Percentiles rank a stretch among this genome's conserved stretches.
These are phyloP conservation scores for Potamilus streckersoni DNA, from an alignment of 1,140 invertebrate species.

Conservation along the genomic window DNA sequence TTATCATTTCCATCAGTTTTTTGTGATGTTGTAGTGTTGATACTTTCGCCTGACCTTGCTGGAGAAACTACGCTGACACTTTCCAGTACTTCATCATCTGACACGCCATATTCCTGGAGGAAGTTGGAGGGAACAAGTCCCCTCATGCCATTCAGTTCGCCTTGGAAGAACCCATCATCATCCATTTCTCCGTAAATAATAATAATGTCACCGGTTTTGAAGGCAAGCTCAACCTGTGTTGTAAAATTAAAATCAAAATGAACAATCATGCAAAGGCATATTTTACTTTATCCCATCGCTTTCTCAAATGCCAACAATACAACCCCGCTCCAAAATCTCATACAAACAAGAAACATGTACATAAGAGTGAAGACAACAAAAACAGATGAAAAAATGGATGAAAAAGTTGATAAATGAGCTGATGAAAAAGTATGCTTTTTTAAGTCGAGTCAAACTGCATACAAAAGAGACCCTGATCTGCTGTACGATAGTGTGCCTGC, in stretches of 20 bases:
- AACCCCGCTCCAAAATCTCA: background rate
- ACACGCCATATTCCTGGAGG: conserved; percentile 51
- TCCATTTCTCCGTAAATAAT: conserved; percentile 98
- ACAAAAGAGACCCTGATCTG: too few species aligned
- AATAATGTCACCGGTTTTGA: conserved; percentile 95
- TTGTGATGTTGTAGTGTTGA: conserved; percentile 43
- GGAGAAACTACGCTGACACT: conserved; percentile 56
- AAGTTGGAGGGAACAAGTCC: conserved; percentile 98
- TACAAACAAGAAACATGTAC: background rate
- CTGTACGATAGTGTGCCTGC: too few species aligned
- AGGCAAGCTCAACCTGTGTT: conserved; percentile 93
- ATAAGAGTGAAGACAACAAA: background rate
- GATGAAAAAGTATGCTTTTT: too few species aligned
- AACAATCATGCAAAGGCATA: conserved; percentile 1
- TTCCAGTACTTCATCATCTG: conserved; percentile 57
- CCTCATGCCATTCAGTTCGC: conserved; percentile 91
- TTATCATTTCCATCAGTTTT: conserved; percentile 44
- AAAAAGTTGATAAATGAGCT: too few species aligned
- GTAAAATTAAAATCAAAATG: background rate
- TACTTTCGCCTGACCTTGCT: conserved; percentile 57
- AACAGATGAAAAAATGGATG: too few species aligned
- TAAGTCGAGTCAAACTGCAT: too few species aligned
- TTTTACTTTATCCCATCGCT: too few species aligned
- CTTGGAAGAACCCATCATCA: conserved; percentile 98
- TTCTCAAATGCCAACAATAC: background rate